Percentiles rank a stretch among this genome's conserved stretches.
Conservation (phyloP, 2,113 vertebrate genomes). For the Raphicerus campestris region DNA sequence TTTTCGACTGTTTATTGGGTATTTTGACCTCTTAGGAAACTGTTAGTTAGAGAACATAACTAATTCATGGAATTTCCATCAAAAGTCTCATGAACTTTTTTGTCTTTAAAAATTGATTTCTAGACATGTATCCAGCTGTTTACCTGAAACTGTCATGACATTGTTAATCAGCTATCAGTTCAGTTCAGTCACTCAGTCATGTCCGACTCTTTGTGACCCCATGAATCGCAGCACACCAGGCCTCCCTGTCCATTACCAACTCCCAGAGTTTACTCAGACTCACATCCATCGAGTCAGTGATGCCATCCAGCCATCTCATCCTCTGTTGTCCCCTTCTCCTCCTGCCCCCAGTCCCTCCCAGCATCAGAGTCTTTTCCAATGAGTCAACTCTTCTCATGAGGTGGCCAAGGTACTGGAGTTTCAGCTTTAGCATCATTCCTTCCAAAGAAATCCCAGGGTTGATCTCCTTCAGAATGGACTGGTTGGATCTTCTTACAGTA, state of each 20-base stretch:
- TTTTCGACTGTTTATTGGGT: neutral
- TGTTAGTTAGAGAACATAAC: neutral
- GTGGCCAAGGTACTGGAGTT: no score
- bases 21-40: neutral
- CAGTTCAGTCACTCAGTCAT: fast-evolving
- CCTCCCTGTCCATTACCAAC: no score
- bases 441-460: no score
- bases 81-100: neutral
- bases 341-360: no score
- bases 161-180: neutral
- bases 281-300: fast-evolving
- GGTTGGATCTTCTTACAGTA: no score
- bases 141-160: neutral
- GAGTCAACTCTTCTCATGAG: no score
- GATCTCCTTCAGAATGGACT: no score
- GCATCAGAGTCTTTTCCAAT: no score
- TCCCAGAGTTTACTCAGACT: no score
- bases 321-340: no score
- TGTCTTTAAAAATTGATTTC: neutral
- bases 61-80: neutral
- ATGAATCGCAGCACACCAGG: fast-evolving
- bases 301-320: no score
- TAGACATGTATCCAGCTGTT: neutral
- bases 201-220: fast-evolving
- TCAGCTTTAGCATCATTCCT: no score